A percentile compares a stretch with the other conserved stretches of the same genome.
Conservation (phyloP, 2,797 vertebrate genomes). For the Gadopsis bispinosus region DNA sequence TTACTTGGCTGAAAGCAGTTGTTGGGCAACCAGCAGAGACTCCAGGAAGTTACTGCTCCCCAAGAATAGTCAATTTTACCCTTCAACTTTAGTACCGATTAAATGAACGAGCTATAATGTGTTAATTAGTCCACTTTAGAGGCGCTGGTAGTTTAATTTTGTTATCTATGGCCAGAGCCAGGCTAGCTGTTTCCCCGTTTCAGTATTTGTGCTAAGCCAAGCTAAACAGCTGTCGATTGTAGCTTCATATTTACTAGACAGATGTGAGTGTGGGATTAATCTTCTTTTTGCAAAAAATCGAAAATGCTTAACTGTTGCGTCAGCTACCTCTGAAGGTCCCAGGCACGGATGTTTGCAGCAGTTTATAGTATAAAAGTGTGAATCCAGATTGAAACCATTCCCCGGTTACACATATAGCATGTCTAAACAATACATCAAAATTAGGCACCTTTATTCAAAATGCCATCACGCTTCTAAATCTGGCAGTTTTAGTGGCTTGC, state of each 20-base stretch:
- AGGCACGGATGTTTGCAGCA: background rate
- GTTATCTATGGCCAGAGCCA: background rate
- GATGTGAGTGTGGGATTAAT: background rate
- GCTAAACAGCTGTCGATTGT: background rate
- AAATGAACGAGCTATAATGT: background rate
- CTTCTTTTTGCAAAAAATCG: background rate
- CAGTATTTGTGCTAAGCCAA: conserved; percentile 4
- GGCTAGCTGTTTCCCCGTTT: background rate
- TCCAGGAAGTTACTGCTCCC: background rate
- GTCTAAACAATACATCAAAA: background rate
- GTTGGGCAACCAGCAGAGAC: background rate
- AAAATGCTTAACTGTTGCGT: background rate
- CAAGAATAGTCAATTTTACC: background rate
- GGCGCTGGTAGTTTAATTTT: background rate
- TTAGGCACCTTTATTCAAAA: conserved; percentile 29
- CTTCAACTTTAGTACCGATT: background rate
- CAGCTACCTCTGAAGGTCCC: background rate
- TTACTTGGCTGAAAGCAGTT: background rate
- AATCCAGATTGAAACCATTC: background rate
- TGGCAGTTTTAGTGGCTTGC: conserved; percentile 37
- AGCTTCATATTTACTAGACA: background rate
- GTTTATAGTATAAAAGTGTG: background rate
- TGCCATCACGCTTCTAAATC: conserved; percentile 41
- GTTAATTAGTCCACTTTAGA: background rate
- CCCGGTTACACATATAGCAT: background rate